These are phyloP conservation scores for Sisor rabdophorus DNA, from an alignment of 2,113 vertebrate genomes.

Conservation along the genomic window DNA sequence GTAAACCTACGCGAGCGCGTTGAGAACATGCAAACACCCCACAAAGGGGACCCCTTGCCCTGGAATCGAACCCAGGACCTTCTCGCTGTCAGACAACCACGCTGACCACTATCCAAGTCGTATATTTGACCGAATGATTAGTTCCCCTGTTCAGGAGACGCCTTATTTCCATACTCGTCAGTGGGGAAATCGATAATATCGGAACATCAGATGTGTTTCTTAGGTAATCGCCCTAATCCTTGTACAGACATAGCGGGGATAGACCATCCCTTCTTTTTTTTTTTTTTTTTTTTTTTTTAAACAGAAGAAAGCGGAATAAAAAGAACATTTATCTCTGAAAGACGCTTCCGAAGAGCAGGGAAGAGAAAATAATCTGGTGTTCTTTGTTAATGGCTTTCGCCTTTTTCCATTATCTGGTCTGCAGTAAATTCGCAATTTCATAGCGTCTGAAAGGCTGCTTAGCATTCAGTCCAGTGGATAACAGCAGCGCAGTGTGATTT, in stretches of 20 bases:
- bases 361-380: conserved; percentile 24
- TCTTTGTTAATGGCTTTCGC: conserved; percentile 28
- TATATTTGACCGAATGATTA: too few relatives aligned
- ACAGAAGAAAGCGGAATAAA: not conserved
- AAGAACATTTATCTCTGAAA: conserved; percentile 10
- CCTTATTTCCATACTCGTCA: too few relatives aligned
- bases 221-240: too few relatives aligned
- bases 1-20: too few relatives aligned
- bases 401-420: conserved; percentile 29
- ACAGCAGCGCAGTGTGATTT: conserved; percentile 7
- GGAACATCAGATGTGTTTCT: not conserved
- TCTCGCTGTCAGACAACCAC: too few relatives aligned
- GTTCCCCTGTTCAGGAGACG: too few relatives aligned
- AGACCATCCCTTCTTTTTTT: not conserved
- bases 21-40: too few relatives aligned
- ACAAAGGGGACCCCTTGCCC: too few relatives aligned
- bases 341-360: not conserved
- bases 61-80: too few relatives aligned
- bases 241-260: not conserved
- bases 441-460: conserved; percentile 24
- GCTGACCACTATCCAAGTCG: too few relatives aligned
- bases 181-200: too few relatives aligned
- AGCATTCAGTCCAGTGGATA: conserved; percentile 13
- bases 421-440: conserved; percentile 24
- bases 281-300: too few relatives aligned